Evolutionary conservation across 1,140 invertebrate species (phyloP).

Genomic region (Drosophila kanapiae): DNA sequence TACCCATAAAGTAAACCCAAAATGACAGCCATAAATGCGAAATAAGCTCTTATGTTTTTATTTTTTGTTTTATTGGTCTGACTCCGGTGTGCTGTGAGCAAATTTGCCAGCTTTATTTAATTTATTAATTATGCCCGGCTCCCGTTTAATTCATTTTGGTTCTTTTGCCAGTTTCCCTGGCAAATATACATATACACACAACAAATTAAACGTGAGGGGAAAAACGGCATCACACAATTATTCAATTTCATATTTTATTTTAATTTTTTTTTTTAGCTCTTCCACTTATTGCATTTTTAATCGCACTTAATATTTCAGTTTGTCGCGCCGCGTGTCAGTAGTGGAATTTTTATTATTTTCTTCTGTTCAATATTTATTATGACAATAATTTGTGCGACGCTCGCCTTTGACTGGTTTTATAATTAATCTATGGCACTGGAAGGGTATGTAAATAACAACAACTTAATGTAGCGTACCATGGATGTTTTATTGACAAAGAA

Average conservation of each 20-base stretch:
- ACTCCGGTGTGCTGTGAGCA: slow-evolving; percentile 20
- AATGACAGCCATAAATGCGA: slow-evolving; percentile 33
- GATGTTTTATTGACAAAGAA: neutral
- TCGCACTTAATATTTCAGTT: slow-evolving; percentile 71
- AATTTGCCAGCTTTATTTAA: slow-evolving; percentile 53
- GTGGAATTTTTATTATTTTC: slow-evolving; percentile 57
- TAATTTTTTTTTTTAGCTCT: slow-evolving; percentile 28
- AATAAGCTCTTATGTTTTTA: slow-evolving; percentile 4
- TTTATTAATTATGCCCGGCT: slow-evolving; percentile 56
- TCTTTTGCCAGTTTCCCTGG: slow-evolving; percentile 33
- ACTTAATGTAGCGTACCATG: slow-evolving; percentile 18
- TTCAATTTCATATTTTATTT: slow-evolving; percentile 51
- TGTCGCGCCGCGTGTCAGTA: slow-evolving; percentile 38
- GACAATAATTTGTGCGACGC: slow-evolving; percentile 59
- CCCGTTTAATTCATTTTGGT: slow-evolving; percentile 47
- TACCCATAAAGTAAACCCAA: slow-evolving; percentile 20
- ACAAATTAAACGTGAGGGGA: slow-evolving; percentile 30
- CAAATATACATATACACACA: slow-evolving; percentile 42
- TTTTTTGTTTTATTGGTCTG: slow-evolving; percentile 26
- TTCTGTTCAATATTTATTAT: slow-evolving; percentile 70
- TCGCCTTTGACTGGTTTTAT: slow-evolving; percentile 37
- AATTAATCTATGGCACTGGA: slow-evolving; percentile 39
- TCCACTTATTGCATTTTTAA: slow-evolving; percentile 69
- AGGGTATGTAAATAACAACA: slow-evolving; percentile 5
- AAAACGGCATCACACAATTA: slow-evolving; percentile 37